Conservation (phyloP, 1,140 invertebrate genomes). For the Sesamia nonagrioides region DNA sequence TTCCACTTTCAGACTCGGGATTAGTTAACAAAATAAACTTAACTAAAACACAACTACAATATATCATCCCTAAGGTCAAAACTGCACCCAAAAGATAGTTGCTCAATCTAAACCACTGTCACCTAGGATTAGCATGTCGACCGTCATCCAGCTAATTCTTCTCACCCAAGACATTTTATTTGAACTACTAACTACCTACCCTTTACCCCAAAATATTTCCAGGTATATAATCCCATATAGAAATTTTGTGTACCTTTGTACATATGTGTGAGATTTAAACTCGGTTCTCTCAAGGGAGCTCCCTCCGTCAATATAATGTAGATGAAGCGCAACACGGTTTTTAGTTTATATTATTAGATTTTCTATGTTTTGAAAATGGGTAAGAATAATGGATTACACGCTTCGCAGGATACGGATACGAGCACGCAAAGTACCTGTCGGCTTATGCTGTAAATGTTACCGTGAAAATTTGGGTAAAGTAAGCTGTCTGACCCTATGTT, state of each 20-base stretch:
- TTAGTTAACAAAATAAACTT: too few relatives aligned
- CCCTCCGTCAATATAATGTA: slow-evolving; percentile 53
- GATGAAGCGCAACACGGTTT: slow-evolving; percentile 48
- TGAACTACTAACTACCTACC: slow-evolving; percentile 30
- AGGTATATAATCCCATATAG: slow-evolving; percentile 55
- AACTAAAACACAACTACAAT: too few relatives aligned
- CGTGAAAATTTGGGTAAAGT: too few relatives aligned
- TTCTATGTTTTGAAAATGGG: slow-evolving; percentile 9
- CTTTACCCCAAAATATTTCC: slow-evolving; percentile 16
- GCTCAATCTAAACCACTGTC: not conserved
- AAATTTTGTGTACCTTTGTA: slow-evolving; percentile 54
- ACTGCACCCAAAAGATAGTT: slow-evolving; percentile 30
- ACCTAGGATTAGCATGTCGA: slow-evolving; percentile 27
- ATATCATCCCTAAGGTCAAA: not conserved
- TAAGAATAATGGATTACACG: too few relatives aligned
- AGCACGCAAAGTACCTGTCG: too few relatives aligned
- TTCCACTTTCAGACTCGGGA: too few relatives aligned
- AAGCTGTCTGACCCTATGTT: too few relatives aligned
- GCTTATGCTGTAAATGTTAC: too few relatives aligned
- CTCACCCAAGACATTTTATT: slow-evolving; percentile 20
- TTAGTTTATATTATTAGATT: slow-evolving; percentile 45
- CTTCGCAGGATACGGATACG: too few relatives aligned
- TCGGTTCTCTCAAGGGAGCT: slow-evolving; percentile 37
- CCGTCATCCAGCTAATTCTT: slow-evolving; percentile 19
- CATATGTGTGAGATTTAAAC: slow-evolving; percentile 38